Conservation (phyloP, 2,888 invertebrate genomes). For the Ormyrus pomaceus region DNA sequence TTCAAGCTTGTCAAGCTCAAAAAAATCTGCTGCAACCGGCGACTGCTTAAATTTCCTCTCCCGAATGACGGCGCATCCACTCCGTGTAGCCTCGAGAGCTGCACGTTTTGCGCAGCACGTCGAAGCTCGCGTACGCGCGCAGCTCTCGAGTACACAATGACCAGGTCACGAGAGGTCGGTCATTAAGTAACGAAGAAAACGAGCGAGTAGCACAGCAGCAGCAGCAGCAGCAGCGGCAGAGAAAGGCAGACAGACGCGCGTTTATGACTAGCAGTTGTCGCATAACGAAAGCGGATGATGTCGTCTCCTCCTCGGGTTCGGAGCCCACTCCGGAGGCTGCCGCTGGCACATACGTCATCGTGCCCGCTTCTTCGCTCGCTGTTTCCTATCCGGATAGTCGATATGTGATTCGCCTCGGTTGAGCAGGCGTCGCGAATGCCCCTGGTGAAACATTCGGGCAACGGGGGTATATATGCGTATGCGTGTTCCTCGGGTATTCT, state of each 20-base stretch:
- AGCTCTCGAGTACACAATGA: conserved; percentile 23
- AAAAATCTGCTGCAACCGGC: not conserved
- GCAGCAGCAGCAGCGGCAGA: no score
- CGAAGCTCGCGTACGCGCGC: not conserved
- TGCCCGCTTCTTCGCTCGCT: not conserved
- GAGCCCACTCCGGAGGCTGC: not conserved
- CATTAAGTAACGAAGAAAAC: conserved; percentile 33
- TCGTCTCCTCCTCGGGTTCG: not conserved
- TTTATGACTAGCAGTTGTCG: not conserved
- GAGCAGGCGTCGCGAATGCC: not conserved
- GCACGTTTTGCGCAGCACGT: not conserved
- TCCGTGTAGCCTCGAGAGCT: conserved; percentile 35
- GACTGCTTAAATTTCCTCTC: not conserved
- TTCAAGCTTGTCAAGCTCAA: no score
- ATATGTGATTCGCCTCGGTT: no score
- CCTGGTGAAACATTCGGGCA: conserved; percentile 4
- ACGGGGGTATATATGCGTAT: not conserved
- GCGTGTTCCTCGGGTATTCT: conserved; percentile 16
- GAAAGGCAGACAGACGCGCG: no score
- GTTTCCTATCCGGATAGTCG: not conserved
- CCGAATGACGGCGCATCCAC: not conserved
- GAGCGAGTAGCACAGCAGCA: not conserved
- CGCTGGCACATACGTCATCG: not conserved
- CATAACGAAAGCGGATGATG: conserved; percentile 13
- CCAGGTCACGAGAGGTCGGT: conserved; percentile 31